Evolutionary conservation across 1,140 invertebrate species (phyloP).

Genomic region (Drosophila pandora): DNA sequence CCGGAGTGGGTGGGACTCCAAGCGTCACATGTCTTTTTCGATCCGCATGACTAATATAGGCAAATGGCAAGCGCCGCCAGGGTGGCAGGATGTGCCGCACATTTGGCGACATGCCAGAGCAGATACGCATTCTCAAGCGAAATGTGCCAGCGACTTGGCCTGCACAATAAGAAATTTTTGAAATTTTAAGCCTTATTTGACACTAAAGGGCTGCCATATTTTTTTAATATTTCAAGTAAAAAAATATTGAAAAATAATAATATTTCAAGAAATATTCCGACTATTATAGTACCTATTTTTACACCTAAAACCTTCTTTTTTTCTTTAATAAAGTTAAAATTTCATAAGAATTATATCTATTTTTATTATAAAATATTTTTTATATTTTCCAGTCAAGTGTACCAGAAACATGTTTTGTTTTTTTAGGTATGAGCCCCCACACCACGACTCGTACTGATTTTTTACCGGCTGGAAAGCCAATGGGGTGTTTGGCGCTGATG

Average conservation of each 20-base stretch:
- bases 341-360: no score
- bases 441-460: conserved; percentile 25
- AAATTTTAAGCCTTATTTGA: not conserved
- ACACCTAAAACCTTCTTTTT: no score
- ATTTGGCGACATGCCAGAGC: conserved; percentile 74
- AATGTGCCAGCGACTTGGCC: conserved; percentile 15
- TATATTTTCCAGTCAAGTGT: not conserved
- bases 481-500: conserved; percentile 39
- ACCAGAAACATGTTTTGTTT: not conserved
- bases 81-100: conserved; percentile 58
- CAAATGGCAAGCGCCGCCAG: conserved; percentile 62
- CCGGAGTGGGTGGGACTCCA: conserved; percentile 23
- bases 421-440: not conserved
- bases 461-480: conserved; percentile 24
- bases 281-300: no score
- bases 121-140: conserved; percentile 64
- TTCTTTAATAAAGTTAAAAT: no score
- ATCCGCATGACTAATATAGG: conserved; percentile 76
- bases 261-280: no score
- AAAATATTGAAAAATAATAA: no score
- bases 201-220: no score
- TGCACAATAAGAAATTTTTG: not conserved
- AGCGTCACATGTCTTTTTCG: conserved; percentile 79
- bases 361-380: no score
- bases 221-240: no score